phyloP scores from a whole-genome alignment of 2,888 invertebrate species.

The Blastobasis adustella region DNA sequence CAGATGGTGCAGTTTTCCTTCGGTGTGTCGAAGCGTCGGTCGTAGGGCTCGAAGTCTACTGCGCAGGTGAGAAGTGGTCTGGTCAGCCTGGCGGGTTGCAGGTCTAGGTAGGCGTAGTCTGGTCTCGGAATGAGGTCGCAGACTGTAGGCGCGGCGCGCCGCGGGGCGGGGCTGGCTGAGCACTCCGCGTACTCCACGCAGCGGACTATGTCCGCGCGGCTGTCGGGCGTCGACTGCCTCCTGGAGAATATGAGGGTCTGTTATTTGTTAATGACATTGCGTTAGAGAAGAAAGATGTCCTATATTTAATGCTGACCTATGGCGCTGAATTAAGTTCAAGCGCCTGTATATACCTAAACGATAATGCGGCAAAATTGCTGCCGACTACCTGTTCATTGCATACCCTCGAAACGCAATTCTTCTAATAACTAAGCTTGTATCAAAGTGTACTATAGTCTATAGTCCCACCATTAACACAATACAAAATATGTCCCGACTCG shows the following conservation, averaged over 20 bases:
- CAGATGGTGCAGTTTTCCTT: slow-evolving; percentile 58
- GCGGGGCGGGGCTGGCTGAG: slow-evolving; percentile 32
- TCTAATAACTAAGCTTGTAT: too few relatives aligned
- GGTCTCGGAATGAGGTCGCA: slow-evolving; percentile 62
- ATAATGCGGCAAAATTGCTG: too few relatives aligned
- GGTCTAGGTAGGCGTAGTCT: slow-evolving; percentile 29
- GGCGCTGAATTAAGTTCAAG: too few relatives aligned
- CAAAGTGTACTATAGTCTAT: too few relatives aligned
- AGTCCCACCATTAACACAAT: too few relatives aligned
- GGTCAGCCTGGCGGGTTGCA: slow-evolving; percentile 13
- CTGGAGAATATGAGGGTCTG: slow-evolving; percentile 19
- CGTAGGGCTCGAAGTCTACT: slow-evolving; percentile 52
- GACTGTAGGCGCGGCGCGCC: slow-evolving; percentile 36
- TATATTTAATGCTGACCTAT: too few relatives aligned
- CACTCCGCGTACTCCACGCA: slow-evolving; percentile 61
- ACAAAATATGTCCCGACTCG: too few relatives aligned
- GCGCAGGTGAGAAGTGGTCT: slow-evolving; percentile 45
- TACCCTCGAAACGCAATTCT: too few relatives aligned
- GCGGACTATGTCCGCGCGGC: slow-evolving; percentile 63
- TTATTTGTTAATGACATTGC: too few relatives aligned
- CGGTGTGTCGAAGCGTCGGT: slow-evolving; percentile 42
- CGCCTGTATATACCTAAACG: too few relatives aligned
- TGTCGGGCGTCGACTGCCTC: slow-evolving; percentile 49
- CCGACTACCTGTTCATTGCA: too few relatives aligned
- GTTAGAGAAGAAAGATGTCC: too few relatives aligned